Evolutionary conservation across 2,888 invertebrate species (phyloP), one percentile per base, ranked within the genome.

Genomic region (Drosophila neutralis): DNA sequence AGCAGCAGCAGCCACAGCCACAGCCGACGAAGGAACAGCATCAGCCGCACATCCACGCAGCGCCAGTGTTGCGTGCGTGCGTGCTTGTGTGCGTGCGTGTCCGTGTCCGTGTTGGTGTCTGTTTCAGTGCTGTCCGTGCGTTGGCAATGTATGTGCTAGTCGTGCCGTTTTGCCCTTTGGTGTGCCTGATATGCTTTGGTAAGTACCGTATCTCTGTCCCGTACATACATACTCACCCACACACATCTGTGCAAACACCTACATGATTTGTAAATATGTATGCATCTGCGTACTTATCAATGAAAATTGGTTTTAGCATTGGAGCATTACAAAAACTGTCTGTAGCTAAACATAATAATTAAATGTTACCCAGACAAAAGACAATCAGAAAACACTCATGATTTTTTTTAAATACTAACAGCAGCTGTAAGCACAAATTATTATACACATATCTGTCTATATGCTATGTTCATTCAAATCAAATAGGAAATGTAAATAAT

Each of bases 161-260:
- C 82, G 87, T 89, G 75, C 81, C 85, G 77, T 82, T 90, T 76
- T 83, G 90, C 80, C 75, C 90, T 76, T 83, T 89, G 77, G 85
- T 91, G 82, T 91, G 84, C 73, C 67, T 88, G 66, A 67, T 90
- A 66, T 88, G 76, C 71, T 76, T 85, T 71, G 78, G 89, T 90
- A 80, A 83, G 90, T 90, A 82, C 80, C 70, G 35, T 67, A 64
- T 62, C 69, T 75, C 60, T 76, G 75, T 85, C 67, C 72, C 76
- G 72, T 75, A 67, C 56, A 58, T 38, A 60, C 33, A 61, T 29
- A 64, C 57, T 24, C n/a, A 54, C 38, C 18, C 45, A 45, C 13
- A 48, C 18, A 33, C 35, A 45, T 45, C 45, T 24, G 21, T 27
- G 18, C 27, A 58, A 2, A 35, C 65, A 73, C 57, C 38, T 58